Evolutionary conservation across 2,888 invertebrate genomes (phyloP), one percentile per base, ranked within the genome.

Genomic region (Trissolcus japonicus): DNA sequence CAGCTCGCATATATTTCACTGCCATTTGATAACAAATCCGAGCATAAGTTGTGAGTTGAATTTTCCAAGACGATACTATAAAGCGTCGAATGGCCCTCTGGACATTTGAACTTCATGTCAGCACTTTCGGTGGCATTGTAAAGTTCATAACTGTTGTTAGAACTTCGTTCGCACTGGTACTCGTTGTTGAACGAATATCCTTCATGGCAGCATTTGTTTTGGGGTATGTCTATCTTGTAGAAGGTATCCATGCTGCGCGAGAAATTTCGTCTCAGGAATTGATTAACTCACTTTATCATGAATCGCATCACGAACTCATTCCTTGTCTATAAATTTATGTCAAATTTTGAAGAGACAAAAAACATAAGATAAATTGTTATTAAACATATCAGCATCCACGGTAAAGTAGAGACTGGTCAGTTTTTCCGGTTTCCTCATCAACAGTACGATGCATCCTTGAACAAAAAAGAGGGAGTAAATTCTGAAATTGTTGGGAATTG

Each of bases 1-100:
- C 83, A 85, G 50, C 72, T 81, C 25, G 75, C 78, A 17, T 83
- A 61, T 56, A 84, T 68, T 54, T 80, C 80, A n/a, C 77, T 80
- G 0, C 81, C 82, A 57, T 82, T 84, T n/a, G 63, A 62, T 66
- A 78, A 76, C 9, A 73, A 53, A 50, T 83, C 82, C 9, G 81
- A 69, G 60, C 82, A 82, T 4, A 72, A 78, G 17, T 79, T 74
- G 16, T 29, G n/a, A 6, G 76, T 60, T 6, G 53, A 40, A 46
- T 73, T 69, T 2, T 65, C 55, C 13, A 25, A 35, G 16, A 60
- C 17, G 17, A 69, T 71, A 51, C 43, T 66, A 40, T 48, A 76
- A 13, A 61, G 16, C 1, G 62, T 40, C 14, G 56, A 29, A 13
- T 61, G 41, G 4, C 50, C 61, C 6, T 55, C 21, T 7, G 66